Evolutionary conservation across 2,797 vertebrate species (phyloP), one percentile per base, ranked within the genome.

Genomic region (Anas bernieri): DNA sequence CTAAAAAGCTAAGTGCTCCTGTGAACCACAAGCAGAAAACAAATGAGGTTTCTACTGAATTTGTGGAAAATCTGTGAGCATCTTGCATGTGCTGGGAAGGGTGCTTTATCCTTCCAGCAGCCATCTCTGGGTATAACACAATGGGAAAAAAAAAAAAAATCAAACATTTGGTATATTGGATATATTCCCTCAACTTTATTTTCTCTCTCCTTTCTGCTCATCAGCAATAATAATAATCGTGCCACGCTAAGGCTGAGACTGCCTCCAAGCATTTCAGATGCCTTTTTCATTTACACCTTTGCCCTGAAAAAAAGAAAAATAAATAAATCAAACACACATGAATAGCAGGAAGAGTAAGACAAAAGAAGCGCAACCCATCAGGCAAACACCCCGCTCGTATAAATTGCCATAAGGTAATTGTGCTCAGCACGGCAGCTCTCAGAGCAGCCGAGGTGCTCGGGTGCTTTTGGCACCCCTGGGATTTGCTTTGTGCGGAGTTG

Each of bases 1-100:
- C 94, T 96, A 97, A 97, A 98, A 97, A 97, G 93, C 90, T 79
- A 94, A 96, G 88, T 92, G 96, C 94, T 97, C 94, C 87, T 94
- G 82, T 89, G 95, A 96, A 94, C 95, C 95, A 93, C 91, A 96
- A 94, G 90, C 50, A 93, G 96, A 96, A 97, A 97, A 97, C 88
- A 96, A 96, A 96, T 79, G 81, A 95, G 95, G 83, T 96, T 96
- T 91, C 89, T 82, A 93, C 78, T 56, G 91, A 96, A 94, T 93
- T 93, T 82, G 78, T 83, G 91, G 72, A 91, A 96, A 93, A 94
- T 62, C 90, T 84, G 67, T 86, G 70, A 88, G 61, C 92, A 96
- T 96, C 92, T 85, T 83, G 35, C 69, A 81, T 8, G 50, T 86
- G 84, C 89, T 9, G 31, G 72, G 16, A 93, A 91, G 62, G 86